phyloP scores from a whole-genome alignment of 2,888 invertebrate species.

The Nemotelus pantherinus region DNA sequence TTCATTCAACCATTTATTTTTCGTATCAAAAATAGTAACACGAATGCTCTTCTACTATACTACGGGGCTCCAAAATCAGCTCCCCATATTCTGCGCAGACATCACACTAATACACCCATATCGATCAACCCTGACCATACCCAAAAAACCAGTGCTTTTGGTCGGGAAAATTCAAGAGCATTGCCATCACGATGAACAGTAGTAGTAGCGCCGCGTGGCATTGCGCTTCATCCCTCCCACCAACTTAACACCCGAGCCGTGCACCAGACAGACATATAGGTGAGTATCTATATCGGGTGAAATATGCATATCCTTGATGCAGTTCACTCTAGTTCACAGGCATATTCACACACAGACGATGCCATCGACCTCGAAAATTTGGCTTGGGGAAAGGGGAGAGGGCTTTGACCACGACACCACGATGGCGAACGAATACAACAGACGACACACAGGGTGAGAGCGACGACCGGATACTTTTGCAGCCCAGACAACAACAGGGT shows the following conservation, averaged over 20 bases:
- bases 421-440: not conserved
- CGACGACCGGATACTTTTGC: not conserved
- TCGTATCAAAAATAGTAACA: constrained; percentile 11
- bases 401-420: constrained; percentile 19
- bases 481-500: not conserved
- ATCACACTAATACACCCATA: constrained; percentile 16
- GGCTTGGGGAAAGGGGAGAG: not conserved
- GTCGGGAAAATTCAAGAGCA: constrained; percentile 28
- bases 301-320: constrained; percentile 42
- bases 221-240: constrained; percentile 2
- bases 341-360: constrained; percentile 43
- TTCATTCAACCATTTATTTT: constrained; percentile 22
- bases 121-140: constrained; percentile 45
- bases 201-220: constrained; percentile 4
- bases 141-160: constrained; percentile 42
- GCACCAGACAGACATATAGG: not conserved
- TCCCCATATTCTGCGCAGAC: constrained; percentile 26
- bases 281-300: not conserved
- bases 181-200: constrained; percentile 26
- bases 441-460: not conserved
- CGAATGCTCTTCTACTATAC: not conserved
- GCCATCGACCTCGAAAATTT: constrained; percentile 43
- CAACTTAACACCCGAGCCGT: not conserved
- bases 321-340: constrained; percentile 47
- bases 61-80: not conserved